Evolutionary conservation across 2,797 vertebrate species (phyloP).

Genomic region (Gallinago nigripennis): DNA sequence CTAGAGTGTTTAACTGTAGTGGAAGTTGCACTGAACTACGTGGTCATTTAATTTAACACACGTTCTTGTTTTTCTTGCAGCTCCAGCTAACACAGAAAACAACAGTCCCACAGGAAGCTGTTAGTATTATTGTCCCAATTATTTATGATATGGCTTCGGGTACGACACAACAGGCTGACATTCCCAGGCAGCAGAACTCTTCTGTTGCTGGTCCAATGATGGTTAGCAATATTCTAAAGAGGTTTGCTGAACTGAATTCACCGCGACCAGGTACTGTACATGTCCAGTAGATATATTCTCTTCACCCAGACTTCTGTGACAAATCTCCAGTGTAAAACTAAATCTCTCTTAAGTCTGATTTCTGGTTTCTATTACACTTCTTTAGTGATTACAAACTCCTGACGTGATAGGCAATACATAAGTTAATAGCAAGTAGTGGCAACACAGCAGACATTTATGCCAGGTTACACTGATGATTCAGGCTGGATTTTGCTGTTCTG

Average conservation of each 20-base stretch:
- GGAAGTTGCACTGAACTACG: background rate
- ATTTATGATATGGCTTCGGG: constrained; percentile 99
- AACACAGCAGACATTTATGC: constrained; percentile 6
- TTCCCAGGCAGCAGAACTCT: constrained; percentile 96
- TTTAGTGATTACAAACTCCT: background rate
- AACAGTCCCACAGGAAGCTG: constrained; percentile 90
- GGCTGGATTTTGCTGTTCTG: constrained; percentile 30
- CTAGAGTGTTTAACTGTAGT: background rate
- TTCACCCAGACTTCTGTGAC: constrained; percentile 64
- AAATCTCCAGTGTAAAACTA: constrained; percentile 66
- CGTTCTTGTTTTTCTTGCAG: constrained; percentile 73
- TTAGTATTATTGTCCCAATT: constrained; percentile 98
- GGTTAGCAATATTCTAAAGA: constrained; percentile 97
- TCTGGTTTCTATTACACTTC: constrained; percentile 59
- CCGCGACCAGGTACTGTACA: constrained; percentile 90
- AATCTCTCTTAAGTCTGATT: constrained; percentile 71
- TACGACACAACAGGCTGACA: constrained; percentile 97
- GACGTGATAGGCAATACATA: constrained; percentile 2
- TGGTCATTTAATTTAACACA: background rate
- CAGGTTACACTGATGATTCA: constrained; percentile 4
- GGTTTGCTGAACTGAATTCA: constrained; percentile 97
- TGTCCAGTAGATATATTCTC: constrained; percentile 73
- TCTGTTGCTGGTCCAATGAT: constrained; percentile 95
- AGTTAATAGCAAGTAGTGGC: constrained; percentile 48
- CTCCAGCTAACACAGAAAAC: constrained; percentile 96